These are phyloP conservation scores for Lepeophtheirus salmonis DNA, from an alignment of 1,140 invertebrate species.

Conservation along the genomic window DNA sequence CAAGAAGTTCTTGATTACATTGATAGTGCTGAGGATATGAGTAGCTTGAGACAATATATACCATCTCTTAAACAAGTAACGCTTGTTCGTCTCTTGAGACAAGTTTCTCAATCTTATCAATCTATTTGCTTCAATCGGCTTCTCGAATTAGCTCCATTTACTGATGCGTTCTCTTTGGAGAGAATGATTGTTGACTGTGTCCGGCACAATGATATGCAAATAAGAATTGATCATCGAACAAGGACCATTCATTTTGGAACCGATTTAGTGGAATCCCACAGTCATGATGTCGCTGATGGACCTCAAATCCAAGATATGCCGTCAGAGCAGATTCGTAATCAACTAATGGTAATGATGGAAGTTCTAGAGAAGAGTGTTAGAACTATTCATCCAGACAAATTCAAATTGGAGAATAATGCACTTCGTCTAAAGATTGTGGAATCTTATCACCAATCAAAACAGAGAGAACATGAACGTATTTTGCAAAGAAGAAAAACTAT, in stretches of 20 bases:
- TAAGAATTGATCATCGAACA: conserved; percentile 59
- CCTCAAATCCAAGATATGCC: conserved; percentile 76
- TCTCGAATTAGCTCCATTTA: conserved; percentile 63
- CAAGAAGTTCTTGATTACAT: conserved; percentile 43
- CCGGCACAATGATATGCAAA: conserved; percentile 83
- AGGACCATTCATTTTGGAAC: conserved; percentile 75
- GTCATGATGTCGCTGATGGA: conserved; percentile 78
- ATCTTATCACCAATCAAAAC: conserved; percentile 65
- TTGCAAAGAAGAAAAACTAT: conserved; percentile 81
- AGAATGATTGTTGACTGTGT: conserved; percentile 83
- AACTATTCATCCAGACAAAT: conserved; percentile 58
- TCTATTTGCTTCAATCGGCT: conserved; percentile 69
- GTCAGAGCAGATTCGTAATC: conserved; percentile 79
- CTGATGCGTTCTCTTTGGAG: conserved; percentile 59
- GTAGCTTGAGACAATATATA: conserved; percentile 55
- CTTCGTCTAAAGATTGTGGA: conserved; percentile 51
- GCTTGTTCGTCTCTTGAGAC: conserved; percentile 66
- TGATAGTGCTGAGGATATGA: conserved; percentile 19
- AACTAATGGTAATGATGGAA: conserved; percentile 69
- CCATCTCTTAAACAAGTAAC: conserved; percentile 72
- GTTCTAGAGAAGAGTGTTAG: conserved; percentile 57
- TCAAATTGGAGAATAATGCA: conserved; percentile 54
- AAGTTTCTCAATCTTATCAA: conserved; percentile 79
- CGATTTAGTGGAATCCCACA: conserved; percentile 70
- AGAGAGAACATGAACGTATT: conserved; percentile 66